Base-by-base conservation (phyloP, 2,888 invertebrate genomes). In the Lochmaea crataegi region DNA sequence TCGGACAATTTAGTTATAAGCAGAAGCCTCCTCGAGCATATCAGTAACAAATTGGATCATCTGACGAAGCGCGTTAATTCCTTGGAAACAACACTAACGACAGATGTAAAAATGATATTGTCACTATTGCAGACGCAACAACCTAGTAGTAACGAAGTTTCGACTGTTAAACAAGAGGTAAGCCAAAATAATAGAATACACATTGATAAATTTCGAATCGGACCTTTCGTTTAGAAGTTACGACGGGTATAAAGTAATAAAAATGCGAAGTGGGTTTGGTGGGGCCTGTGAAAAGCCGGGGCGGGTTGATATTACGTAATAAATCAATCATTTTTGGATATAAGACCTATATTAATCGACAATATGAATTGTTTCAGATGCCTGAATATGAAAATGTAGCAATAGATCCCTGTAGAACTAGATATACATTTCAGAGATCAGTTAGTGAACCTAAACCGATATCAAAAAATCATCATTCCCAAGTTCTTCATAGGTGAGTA, bases 71-170 rank as follows among this genome's bases (percentile, higher is more conserved):
- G 91, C 79, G 90, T 95, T 78, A 91, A 92, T 63, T 89, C 91
- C 65, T 87, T 95, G 81, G 94, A 95, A 85, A 90, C 90, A 75
- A 92, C 92, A 48, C 90, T 95, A 81, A 92, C 92, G 26, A 88
- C 90, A 10, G 94, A 95, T 84, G 92, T 95, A 79, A 90, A 92
- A 78, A 89, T 91, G 77, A 94, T 95, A 76, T 87, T 95, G 77
- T 79, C 81, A 68, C 76, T 86, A 72, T 78, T 87, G 78, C 84
- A 84, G 75, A 75, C 77, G 68, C 79, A 79, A 64, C 78, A 78
- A 11, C 66, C 71, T 6, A 51, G 71, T 64, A 45, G 69, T 67
- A 75, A 74, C 16, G 79, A 78, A 61, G 75, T 68, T 57, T 76
- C 77, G 41, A 77, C 79, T 58, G 57, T 78, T 14, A 77, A 74